A percentile compares a stretch with the other conserved stretches of the same genome.
Conservation (phyloP, 1,140 invertebrate species). For the Brachionus sp. region DNA sequence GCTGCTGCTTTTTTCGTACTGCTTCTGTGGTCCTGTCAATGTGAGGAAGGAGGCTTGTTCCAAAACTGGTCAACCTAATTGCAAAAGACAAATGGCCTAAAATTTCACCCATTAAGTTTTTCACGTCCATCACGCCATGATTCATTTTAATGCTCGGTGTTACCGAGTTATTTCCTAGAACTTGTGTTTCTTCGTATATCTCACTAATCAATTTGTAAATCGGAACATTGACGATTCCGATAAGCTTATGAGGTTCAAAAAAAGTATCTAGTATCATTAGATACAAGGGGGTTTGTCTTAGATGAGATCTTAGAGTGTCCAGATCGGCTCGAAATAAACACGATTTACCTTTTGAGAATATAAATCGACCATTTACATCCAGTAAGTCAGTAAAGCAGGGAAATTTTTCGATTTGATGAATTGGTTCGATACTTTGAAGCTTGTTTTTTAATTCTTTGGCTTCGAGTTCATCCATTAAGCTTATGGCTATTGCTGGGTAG, state of each 20-base stretch:
- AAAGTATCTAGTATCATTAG: conserved; percentile 39
- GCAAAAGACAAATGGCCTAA: conserved; percentile 38
- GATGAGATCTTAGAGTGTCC: not conserved
- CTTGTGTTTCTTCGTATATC: not conserved
- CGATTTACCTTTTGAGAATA: conserved; percentile 31
- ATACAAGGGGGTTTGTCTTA: conserved; percentile 12
- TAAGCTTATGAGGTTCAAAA: conserved; percentile 39
- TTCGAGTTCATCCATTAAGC: conserved; percentile 21
- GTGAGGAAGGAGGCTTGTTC: conserved; percentile 12
- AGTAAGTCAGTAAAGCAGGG: conserved; percentile 30
- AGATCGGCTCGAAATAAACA: conserved; percentile 19
- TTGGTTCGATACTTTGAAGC: not conserved
- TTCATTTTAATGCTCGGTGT: not conserved
- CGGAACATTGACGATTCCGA: not conserved
- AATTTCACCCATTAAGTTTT: conserved; percentile 23
- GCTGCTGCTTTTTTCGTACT: not conserved
- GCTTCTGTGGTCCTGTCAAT: conserved; percentile 22
- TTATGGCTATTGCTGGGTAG: conserved; percentile 36
- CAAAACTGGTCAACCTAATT: conserved; percentile 15
- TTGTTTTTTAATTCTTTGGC: conserved; percentile 8
- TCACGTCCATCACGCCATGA: conserved; percentile 29
- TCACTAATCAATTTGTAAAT: not conserved
- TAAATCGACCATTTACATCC: conserved; percentile 14
- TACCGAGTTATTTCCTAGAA: not conserved
- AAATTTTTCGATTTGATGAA: conserved; percentile 7